Base-by-base conservation (phyloP, 2,113 vertebrate genomes). In the Phylloscopus trochilus region DNA sequence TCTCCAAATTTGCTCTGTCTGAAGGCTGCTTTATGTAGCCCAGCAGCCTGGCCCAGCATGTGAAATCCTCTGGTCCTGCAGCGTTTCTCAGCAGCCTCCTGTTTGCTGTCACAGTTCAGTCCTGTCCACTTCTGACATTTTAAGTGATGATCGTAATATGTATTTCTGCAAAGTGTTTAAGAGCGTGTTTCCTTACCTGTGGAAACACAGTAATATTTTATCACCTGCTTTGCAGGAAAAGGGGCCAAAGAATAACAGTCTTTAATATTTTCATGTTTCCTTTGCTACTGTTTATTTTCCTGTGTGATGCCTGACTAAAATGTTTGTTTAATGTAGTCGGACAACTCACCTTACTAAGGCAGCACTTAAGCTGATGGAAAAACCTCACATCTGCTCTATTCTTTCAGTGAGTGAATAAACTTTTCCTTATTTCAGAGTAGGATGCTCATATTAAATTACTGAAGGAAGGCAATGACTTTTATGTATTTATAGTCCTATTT, bases 211-310 rank as follows among this genome's bases (percentile, higher is more conserved):
- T 97, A 94, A 96, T 97, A 97, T 97, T 97, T 97, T 97, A 97
- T 96, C 97, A 97, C 96, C 95, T 97, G 96, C 95, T 87, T 97
- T 3, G 9, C 87, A 94, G 95, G 95, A 97, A 96, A 96, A 87
- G 87, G 78, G 73, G 70, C 94, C 95, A 96, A 96, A 94, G 96
- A 97, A 96, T 94, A 97, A 95, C 93, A 92, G 82, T 51, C 94
- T 93, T 95, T 96, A 93, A 92, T 93, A 90, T 94, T 96, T 97
- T 96, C 96, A 87, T 94, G 92, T 96, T 97, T 97, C 97, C 97
- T 96, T 91, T 93, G 95, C 97, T 97, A 97, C 96, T 97, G 96
- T 97, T 97, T 97, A 96, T 97, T 97, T 97, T 97, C 95, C 96
- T 97, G 95, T 97, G 95, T 77, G 87, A 97, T 97, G 95, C 95